These are phyloP conservation scores for Leptinotarsa tumamoca DNA, from an alignment of 2,888 invertebrate genomes.

Conservation along the genomic window DNA sequence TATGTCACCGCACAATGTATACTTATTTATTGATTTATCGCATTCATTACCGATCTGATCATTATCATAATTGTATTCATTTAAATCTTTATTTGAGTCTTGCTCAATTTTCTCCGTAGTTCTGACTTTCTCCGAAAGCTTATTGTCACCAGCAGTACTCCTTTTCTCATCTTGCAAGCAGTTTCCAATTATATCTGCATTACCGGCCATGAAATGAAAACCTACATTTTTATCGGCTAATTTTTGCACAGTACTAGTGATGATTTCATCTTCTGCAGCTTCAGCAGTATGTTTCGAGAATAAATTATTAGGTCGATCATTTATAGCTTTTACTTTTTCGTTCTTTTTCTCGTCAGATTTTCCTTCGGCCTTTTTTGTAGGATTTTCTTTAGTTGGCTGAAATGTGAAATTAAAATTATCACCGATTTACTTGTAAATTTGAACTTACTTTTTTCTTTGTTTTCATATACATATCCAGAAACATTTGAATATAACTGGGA, in stretches of 20 bases:
- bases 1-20: neutral
- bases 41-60: neutral
- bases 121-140: neutral
- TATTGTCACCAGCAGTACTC: neutral
- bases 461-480: constrained; percentile 54
- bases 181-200: constrained; percentile 7
- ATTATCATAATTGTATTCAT: neutral
- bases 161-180: neutral
- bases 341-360: neutral
- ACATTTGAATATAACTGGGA: constrained; percentile 51
- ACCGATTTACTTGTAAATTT: neutral
- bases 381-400: constrained; percentile 4
- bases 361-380: neutral
- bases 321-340: neutral
- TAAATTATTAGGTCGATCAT: neutral
- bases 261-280: neutral
- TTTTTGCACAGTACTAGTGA: constrained; percentile 4
- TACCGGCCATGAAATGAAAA: constrained; percentile 22
- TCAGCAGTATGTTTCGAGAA: neutral
- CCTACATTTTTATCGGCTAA: neutral
- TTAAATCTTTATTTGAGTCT: neutral
- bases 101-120: neutral
- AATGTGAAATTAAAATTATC: neutral
- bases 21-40: neutral
- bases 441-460: constrained; percentile 33